Conservation (phyloP, 2,113 vertebrate genomes). For the Lepus americanus region DNA sequence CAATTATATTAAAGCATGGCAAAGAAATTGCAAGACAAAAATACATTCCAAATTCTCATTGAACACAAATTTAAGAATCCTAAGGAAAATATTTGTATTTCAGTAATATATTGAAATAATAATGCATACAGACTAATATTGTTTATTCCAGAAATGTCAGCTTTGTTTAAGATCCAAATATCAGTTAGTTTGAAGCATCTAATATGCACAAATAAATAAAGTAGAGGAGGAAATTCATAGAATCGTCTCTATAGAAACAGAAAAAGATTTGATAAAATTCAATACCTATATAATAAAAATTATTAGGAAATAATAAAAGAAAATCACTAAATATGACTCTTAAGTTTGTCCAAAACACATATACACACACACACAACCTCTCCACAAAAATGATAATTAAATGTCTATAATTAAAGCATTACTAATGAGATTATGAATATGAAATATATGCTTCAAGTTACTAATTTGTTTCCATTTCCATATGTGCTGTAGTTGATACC, state of each 20-base stretch:
- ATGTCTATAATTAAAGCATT: not conserved
- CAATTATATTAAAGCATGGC: not conserved
- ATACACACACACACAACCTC: not conserved
- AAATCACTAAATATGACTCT: not conserved
- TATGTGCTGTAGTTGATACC: not conserved
- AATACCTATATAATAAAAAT: not conserved
- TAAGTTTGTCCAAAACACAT: not conserved
- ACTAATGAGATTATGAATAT: not conserved
- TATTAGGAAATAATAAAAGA: not conserved
- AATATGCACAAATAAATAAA: not conserved
- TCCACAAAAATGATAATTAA: not conserved
- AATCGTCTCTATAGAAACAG: not conserved
- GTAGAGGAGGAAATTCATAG: not conserved
- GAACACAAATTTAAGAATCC: not conserved
- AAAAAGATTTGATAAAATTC: not conserved
- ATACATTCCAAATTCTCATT: not conserved
- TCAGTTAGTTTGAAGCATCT: not conserved
- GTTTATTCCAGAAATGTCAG: not conserved
- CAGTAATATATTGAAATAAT: not conserved
- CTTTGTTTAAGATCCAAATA: not conserved
- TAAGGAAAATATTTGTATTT: not conserved
- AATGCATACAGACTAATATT: not conserved
- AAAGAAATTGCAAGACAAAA: not conserved
- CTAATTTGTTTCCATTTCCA: not conserved
- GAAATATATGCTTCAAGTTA: not conserved